phyloP scores from a whole-genome alignment of 2,888 invertebrate genomes.

The Strigamia transsilvanica region DNA sequence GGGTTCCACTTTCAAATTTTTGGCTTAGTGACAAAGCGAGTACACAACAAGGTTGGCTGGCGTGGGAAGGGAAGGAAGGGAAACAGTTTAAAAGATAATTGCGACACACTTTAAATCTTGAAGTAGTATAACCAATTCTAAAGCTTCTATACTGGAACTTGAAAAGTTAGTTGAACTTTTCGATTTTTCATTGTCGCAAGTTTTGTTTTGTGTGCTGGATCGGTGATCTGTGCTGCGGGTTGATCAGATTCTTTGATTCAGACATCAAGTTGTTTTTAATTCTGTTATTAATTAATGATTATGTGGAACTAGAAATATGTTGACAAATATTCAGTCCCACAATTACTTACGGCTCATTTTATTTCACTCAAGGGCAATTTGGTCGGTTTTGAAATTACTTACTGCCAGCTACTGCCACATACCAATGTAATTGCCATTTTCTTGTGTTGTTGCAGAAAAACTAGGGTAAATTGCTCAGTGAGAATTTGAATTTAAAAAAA shows the following conservation, averaged over 20 bases:
- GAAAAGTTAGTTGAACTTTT: no score
- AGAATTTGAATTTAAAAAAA: neutral
- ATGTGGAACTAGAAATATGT: neutral
- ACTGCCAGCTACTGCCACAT: neutral
- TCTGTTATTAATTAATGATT: neutral
- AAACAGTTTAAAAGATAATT: conserved; percentile 10
- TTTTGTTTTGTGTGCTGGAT: no score
- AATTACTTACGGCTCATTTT: neutral
- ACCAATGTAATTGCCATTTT: neutral
- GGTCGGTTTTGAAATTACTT: neutral
- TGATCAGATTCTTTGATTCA: no score
- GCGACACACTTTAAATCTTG: conserved; percentile 2
- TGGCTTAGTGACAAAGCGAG: conserved; percentile 1
- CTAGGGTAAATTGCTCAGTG: neutral
- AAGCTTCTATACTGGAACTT: neutral
- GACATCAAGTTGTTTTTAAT: neutral
- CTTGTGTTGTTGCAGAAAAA: neutral
- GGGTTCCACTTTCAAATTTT: neutral
- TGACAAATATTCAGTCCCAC: neutral
- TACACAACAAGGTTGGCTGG: conserved; percentile 2
- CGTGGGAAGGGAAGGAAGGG: neutral
- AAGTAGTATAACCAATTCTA: neutral
- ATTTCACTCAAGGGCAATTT: neutral
- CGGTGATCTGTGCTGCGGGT: no score
- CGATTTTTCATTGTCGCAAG: no score